A percentile compares a stretch with the other conserved stretches of the same genome.
These are phyloP conservation scores for Drosophila kohkoa DNA, from an alignment of 1,140 invertebrate species.

Conservation along the genomic window DNA sequence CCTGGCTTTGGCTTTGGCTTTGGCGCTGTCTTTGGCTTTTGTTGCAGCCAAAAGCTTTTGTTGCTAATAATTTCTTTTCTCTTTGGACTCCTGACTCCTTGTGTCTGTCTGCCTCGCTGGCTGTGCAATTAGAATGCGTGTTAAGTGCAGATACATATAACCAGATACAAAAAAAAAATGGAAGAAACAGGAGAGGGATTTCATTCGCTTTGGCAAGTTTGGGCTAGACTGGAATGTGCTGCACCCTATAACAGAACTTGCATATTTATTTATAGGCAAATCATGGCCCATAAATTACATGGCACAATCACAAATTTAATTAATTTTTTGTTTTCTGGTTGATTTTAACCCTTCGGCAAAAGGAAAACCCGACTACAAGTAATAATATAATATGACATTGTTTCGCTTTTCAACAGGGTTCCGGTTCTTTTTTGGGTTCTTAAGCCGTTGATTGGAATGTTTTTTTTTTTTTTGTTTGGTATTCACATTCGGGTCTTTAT, in stretches of 20 bases:
- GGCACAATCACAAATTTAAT: constrained; percentile 77
- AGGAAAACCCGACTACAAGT: constrained; percentile 6
- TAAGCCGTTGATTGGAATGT: constrained; percentile 81
- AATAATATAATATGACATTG: constrained; percentile 39
- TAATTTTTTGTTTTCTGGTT: constrained; percentile 71
- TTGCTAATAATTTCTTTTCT: constrained; percentile 83
- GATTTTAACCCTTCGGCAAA: constrained; percentile 45
- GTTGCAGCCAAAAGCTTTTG: constrained; percentile 64
- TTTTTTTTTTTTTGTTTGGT: constrained; percentile 40
- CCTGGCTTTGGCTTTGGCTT: constrained; percentile 41
- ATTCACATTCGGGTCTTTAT: not conserved
- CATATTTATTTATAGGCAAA: constrained; percentile 12
- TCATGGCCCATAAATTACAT: constrained; percentile 62
- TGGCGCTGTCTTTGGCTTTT: not conserved
- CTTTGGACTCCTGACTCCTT: constrained; percentile 50
- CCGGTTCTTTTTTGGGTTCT: constrained; percentile 43
- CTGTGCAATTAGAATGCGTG: constrained; percentile 82
- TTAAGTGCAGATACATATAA: constrained; percentile 72
- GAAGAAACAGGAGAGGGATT: constrained; percentile 22
- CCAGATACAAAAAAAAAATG: constrained; percentile 52
- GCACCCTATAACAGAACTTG: constrained; percentile 24
- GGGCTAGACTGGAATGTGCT: constrained; percentile 30
- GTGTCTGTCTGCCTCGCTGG: constrained; percentile 40
- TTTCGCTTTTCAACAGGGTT: constrained; percentile 43
- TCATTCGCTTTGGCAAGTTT: constrained; percentile 43